Conservation (phyloP, 2,113 vertebrate species). For the Scortum barcoo region DNA sequence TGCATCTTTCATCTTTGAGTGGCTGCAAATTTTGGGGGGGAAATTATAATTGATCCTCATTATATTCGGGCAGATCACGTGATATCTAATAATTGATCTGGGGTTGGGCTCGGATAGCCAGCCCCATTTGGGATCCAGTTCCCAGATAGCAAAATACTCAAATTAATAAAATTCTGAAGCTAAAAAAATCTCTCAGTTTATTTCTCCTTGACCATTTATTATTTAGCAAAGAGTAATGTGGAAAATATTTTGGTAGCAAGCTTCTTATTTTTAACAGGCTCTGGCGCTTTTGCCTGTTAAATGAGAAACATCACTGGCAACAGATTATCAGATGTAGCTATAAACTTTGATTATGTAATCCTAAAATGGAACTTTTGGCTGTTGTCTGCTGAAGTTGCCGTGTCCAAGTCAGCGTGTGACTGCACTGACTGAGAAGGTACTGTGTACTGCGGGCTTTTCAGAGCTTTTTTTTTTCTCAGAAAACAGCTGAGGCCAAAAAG, state of each 20-base stretch:
- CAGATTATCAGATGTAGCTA: background rate
- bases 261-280: background rate
- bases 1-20: constrained; percentile 22
- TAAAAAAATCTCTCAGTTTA: background rate
- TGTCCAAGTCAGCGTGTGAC: background rate
- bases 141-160: background rate
- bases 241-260: background rate
- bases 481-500: too few relatives aligned
- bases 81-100: constrained; percentile 2
- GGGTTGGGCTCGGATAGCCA: background rate
- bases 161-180: background rate
- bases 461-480: too few relatives aligned
- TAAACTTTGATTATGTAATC: background rate
- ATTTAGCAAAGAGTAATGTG: background rate
- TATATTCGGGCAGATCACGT: constrained; percentile 4
- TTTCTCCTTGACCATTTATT: background rate
- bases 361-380: background rate
- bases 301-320: background rate
- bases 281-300: background rate
- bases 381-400: background rate
- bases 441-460: too few relatives aligned
- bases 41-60: background rate
- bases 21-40: background rate
- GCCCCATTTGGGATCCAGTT: background rate
- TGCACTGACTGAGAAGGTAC: background rate